Base-by-base conservation (phyloP, 2,113 vertebrate species). In the Lophotis ruficrista region DNA sequence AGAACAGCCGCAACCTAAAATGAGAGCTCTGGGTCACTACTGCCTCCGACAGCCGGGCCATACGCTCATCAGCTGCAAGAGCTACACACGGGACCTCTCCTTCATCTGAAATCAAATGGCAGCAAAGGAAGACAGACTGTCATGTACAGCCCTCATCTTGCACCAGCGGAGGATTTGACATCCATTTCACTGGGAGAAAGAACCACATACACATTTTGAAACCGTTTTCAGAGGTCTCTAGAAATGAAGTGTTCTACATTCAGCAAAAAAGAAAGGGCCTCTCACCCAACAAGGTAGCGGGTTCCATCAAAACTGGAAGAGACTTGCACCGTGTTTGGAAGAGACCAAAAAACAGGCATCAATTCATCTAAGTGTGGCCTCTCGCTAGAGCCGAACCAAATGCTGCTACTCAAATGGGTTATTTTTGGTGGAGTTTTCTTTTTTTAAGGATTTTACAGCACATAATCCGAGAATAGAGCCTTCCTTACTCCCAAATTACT, bases 401-500 rank as follows among this genome's bases (percentile, higher is more conserved):
- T 25, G 57, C 35, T 91, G 89, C 70, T 73, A 51, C 77, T 93
- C 48, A n/a, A 45, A 87, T 9, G 25, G 71, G 53, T 66, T 89
- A 93, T 87, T 93, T 95, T 88, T 73, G 94, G 73, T 82, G 77
- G 77, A 83, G 37, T 82, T 89, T 61, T 84, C 61, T 66, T 87
- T 83, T 68, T 93, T 76, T 35, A 83, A 91, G 69, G 73, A 45
- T 69, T 95, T 81, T 57, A 80, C 48, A 77, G 68, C 64, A 83
- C 37, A 80, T 43, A 35, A 77, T 93, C 80, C 10, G 6, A 96
- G 83, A 97, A 96, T 77, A 95, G 91, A 92, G n/a, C 51, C 53
- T 83, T 53, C 45, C 86, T 89, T 83, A 68, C 94, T 94, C 95
- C 93, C 82, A 93, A 68, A 94, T 90, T 91, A 86, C 94, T 89